phyloP scores from a whole-genome alignment of 1,140 invertebrate genomes.

The Anastrepha obliqua region DNA sequence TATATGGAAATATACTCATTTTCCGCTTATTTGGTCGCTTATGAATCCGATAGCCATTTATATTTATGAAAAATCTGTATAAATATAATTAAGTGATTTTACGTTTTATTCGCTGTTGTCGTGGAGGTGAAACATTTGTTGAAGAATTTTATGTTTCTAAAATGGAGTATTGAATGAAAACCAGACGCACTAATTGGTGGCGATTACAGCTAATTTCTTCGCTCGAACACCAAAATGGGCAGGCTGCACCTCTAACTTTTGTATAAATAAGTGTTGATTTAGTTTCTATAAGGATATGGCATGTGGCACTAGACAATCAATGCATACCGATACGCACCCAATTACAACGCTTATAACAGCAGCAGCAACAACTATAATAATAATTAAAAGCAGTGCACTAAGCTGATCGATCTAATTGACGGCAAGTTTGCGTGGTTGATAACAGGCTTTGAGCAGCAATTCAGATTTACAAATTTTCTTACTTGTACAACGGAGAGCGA shows the following conservation, averaged over 20 bases:
- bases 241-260: slow-evolving; percentile 30
- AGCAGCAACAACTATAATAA: slow-evolving; percentile 9
- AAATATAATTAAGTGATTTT: slow-evolving; percentile 31
- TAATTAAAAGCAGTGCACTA: background rate
- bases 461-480: background rate
- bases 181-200: slow-evolving; percentile 26
- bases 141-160: background rate
- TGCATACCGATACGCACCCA: slow-evolving; percentile 11
- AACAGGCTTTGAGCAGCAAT: background rate
- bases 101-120: background rate
- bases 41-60: background rate
- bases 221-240: background rate
- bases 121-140: background rate
- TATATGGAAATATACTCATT: background rate
- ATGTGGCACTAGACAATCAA: slow-evolving; percentile 49
- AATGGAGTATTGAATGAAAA: slow-evolving; percentile 35
- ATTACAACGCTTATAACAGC: background rate
- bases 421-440: background rate
- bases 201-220: slow-evolving; percentile 50
- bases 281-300: slow-evolving; percentile 37
- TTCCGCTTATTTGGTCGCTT: background rate
- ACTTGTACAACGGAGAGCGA: background rate
- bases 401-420: background rate
- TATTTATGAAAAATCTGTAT: background rate
- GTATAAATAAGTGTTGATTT: slow-evolving; percentile 11